Percentiles rank a stretch among this genome's conserved stretches.
Conservation (phyloP, 2,888 invertebrate genomes). For the Bibio marci region DNA sequence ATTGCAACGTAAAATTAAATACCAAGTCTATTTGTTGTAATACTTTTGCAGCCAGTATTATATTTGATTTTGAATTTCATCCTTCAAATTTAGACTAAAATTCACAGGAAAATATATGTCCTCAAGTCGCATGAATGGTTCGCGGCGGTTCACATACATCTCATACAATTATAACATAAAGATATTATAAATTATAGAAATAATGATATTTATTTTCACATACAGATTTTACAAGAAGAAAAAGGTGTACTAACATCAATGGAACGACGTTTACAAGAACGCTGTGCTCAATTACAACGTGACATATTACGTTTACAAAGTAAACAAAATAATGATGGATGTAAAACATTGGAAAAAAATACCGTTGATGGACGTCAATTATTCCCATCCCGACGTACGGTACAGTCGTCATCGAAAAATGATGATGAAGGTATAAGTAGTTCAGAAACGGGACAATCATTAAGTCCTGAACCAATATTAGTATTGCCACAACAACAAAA, state of each 20-base stretch:
- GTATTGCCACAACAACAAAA: conserved; percentile 32
- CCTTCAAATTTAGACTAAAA: no score
- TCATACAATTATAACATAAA: background rate
- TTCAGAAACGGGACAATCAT: conserved; percentile 51
- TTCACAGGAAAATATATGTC: background rate
- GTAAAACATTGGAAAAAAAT: conserved; percentile 21
- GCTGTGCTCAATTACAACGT: conserved; percentile 56
- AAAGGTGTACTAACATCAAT: conserved; percentile 54
- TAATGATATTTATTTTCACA: background rate
- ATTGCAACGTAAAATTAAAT: no score
- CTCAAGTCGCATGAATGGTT: background rate
- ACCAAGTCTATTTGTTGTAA: no score
- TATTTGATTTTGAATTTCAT: no score
- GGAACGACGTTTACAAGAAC: conserved; percentile 56
- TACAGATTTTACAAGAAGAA: conserved; percentile 57
- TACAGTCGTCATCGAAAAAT: conserved; percentile 49
- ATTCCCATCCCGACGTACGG: conserved; percentile 21
- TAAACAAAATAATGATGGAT: conserved; percentile 23
- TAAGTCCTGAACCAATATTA: conserved; percentile 47
- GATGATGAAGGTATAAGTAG: conserved; percentile 83
- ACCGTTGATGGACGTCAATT: conserved; percentile 25
- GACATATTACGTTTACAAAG: conserved; percentile 40
- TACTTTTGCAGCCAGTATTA: no score
- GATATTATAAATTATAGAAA: conserved; percentile 4
- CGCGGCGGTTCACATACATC: background rate